Base-by-base conservation (phyloP, 2,797 vertebrate species). In the Thripadectes ignobilis region DNA sequence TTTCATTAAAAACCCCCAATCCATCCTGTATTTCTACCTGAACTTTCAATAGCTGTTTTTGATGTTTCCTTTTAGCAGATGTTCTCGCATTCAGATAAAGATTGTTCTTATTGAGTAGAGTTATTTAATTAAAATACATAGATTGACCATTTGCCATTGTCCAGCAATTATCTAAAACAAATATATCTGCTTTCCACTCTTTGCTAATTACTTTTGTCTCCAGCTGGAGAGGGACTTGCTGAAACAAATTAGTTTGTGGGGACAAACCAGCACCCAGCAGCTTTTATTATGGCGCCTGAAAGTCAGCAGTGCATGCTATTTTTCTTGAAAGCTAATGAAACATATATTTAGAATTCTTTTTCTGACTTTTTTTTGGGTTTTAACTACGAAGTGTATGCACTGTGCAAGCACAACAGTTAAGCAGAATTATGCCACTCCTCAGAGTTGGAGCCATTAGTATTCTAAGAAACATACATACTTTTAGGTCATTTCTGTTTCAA, bases 311-410 rank as follows among this genome's bases (percentile, higher is more conserved):
- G 55, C 57, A 71, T 84, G 49, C 72, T 87, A 84, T 81, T 92
- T 83, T 83, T 87, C 89, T 72, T 93, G 65, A 61, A 96, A 96
- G 46, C 69, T 96, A 95, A 80, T 94, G 86, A 96, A 96, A 82
- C 75, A 78, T 63, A 57, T 75, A 95, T 93, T 95, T 87, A 82
- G 79, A 94, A 83, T 96, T 97, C 88, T 83, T 48, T 80, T 96
- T 57, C 27, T 83, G 49, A 34, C 74, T 7, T 18, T 81, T 81
- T 62, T 30, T 9, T 3, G 32, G 24, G 8, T 38, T 52, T 89
- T 82, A 89, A 45, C 85, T 85, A 21, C 52, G 65, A 73, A 78
- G 29, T 17, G 74, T 72, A 75, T 62, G 83, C 87, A 78, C 39
- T 88, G 75, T 75, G 71, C 49, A 88, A 88, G 88, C 54, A 96